phyloP scores from a whole-genome alignment of 2,113 vertebrate genomes.

The Pseudonaja textilis region DNA sequence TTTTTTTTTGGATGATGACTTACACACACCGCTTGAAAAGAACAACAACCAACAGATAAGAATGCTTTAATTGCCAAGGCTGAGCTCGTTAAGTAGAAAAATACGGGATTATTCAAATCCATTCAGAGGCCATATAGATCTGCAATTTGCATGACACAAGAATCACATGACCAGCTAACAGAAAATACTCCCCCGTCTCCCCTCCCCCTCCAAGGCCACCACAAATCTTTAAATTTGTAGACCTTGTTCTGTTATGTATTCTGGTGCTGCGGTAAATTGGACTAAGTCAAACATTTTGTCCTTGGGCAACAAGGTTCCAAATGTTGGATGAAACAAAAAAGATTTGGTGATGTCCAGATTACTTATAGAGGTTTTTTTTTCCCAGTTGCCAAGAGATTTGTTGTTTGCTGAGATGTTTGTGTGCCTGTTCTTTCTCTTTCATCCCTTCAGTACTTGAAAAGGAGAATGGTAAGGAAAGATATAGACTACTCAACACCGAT shows the following conservation, averaged over 20 bases:
- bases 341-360: neutral
- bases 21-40: neutral
- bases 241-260: neutral
- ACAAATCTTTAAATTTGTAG: neutral
- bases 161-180: neutral
- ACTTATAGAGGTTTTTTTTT: neutral
- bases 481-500: too few species aligned
- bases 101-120: neutral
- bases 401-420: neutral
- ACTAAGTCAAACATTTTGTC: neutral
- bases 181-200: neutral
- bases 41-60: neutral
- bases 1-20: neutral
- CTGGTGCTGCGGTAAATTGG: neutral
- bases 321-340: neutral
- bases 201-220: neutral
- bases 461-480: neutral
- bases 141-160: neutral
- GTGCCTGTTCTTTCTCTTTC: neutral
- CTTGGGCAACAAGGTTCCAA: neutral
- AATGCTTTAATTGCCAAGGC: neutral
- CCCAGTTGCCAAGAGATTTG: neutral
- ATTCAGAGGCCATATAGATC: neutral
- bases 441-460: neutral
- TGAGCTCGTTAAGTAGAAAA: neutral